Percentiles rank a stretch among this genome's conserved stretches.
Conservation (phyloP, 2,797 vertebrate genomes). For the Sebastes matsubarae region DNA sequence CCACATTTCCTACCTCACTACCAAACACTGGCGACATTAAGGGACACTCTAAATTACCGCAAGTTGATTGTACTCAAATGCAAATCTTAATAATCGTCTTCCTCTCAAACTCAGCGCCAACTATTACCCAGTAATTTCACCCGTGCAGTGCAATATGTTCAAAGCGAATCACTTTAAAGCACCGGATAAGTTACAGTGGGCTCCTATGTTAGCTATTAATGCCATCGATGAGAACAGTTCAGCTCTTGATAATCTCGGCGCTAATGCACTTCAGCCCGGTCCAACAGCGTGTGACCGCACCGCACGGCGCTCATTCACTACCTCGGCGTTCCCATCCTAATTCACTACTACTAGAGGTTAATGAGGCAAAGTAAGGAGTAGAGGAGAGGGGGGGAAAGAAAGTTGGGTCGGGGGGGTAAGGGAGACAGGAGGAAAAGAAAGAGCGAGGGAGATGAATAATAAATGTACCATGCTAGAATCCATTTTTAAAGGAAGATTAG, state of each 20-base stretch:
- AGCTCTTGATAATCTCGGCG: constrained; percentile 47
- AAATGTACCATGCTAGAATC: constrained; percentile 71
- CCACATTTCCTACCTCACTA: constrained; percentile 40
- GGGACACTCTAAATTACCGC: background rate
- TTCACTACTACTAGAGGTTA: constrained; percentile 62
- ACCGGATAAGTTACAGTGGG: constrained; percentile 31
- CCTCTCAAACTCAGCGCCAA: constrained; percentile 4
- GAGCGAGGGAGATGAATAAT: constrained; percentile 75
- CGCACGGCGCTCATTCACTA: constrained; percentile 43
- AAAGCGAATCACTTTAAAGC: constrained; percentile 46
- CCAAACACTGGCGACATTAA: constrained; percentile 37
- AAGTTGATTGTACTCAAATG: constrained; percentile 25
- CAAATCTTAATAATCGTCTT: constrained; percentile 26
- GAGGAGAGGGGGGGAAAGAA: constrained; percentile 44
- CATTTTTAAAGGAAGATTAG: constrained; percentile 76
- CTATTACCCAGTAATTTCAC: constrained; percentile 27
- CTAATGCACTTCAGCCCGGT: constrained; percentile 52
- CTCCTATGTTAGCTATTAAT: constrained; percentile 26
- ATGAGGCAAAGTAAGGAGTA: constrained; percentile 68
- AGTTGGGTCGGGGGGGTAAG: constrained; percentile 38
- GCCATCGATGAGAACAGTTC: constrained; percentile 39
- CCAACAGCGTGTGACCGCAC: constrained; percentile 41
- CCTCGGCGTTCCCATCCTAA: constrained; percentile 39
- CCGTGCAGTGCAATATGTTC: constrained; percentile 15
- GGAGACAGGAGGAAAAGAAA: constrained; percentile 45